Base-by-base conservation (phyloP, 2,113 vertebrate species). In the Tichodroma muraria region DNA sequence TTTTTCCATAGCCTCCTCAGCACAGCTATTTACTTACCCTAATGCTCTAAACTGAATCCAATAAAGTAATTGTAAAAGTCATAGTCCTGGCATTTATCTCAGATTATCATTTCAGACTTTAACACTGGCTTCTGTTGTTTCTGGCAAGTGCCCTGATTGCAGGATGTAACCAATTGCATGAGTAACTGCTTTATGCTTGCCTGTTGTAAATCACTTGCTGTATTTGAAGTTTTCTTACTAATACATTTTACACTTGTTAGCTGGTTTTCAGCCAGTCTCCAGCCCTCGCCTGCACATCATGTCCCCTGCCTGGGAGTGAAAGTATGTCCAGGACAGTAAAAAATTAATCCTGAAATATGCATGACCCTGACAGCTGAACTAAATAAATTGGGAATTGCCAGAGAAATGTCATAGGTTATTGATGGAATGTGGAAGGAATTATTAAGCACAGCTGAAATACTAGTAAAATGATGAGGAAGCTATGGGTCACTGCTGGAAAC, bases 31-130 rank as follows among this genome's bases (percentile, higher is more conserved):
- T 52, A n/a, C 73, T 92, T 42, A 8, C 22, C 81, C 45, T 47
- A 4, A 35, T 50, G 16, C 53, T 53, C 81, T 9, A 76, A 88
- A 37, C 20, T 19, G 75, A 38, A 53, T 50, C 70, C 90, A 80
- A n/a, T 4, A 35, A 33, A 84, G 47, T 68, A 81, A 59, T 38
- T 44, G 21, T 11, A 42, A 18, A 82, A 89, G 37, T 96, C 95
- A 82, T 61, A 54, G 93, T 61, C 54, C 79, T 91, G 93, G 85
- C 54, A 88, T 95, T 95, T 85, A 45, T 89, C 61, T 93, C 78
- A 16, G 49, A 30, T 82, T 85, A 56, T 93, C 42, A 38, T 8
- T 52, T 44, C n/a, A 4, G 42, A 70, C 50, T 79, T 84, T 79
- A 91, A 40, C 35, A 24, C 57, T 8, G 15, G 16, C 6, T 84